phyloP scores from a whole-genome alignment of 2,797 vertebrate species.

The Gallinago stenura region DNA sequence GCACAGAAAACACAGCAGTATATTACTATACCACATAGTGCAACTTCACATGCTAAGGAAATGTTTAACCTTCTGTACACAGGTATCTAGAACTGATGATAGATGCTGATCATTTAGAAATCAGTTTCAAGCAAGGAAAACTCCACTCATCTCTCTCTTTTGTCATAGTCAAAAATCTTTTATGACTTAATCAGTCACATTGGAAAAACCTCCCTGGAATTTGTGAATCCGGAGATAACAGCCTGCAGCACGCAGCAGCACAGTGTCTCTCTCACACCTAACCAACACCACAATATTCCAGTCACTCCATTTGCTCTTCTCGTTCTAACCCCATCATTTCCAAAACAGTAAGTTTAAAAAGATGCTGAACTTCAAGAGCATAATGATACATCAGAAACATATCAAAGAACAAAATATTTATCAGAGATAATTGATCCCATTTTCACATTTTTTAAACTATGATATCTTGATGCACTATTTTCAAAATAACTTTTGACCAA shows the following conservation, averaged over 20 bases:
- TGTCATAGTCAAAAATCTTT: background rate
- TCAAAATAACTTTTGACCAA: background rate
- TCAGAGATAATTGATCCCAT: background rate
- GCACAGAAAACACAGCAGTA: background rate
- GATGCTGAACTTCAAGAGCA: background rate
- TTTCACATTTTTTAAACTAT: background rate
- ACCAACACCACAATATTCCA: background rate
- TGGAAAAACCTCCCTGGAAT: background rate
- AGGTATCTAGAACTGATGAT: background rate
- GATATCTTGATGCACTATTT: background rate
- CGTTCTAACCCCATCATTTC: background rate
- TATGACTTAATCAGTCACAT: background rate
- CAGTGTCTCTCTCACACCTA: background rate
- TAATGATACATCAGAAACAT: background rate
- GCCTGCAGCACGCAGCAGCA: background rate
- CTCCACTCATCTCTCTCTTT: background rate
- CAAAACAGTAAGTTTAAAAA: background rate
- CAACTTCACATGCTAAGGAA: background rate
- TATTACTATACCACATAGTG: background rate
- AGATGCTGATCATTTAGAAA: rapidly evolving
- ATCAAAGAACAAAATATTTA: background rate
- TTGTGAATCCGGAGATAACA: background rate
- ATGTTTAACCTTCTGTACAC: background rate
- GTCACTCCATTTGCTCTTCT: background rate
- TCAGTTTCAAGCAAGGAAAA: background rate